Evolutionary conservation across 2,888 invertebrate species (phyloP), one percentile per base, ranked within the genome.

Genomic region (Agapetus fuscipes): DNA sequence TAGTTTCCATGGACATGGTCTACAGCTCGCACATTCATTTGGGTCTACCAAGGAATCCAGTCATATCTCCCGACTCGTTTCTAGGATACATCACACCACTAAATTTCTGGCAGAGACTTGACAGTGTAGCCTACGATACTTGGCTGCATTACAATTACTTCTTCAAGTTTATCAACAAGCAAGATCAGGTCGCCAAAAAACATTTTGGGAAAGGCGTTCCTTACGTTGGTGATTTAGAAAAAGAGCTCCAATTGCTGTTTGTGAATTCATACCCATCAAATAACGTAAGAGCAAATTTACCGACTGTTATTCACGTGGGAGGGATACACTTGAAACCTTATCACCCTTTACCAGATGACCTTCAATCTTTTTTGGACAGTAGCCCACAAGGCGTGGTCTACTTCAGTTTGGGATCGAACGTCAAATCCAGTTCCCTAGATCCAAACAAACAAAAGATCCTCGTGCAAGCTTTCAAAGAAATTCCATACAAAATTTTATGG

Each of bases 31-130:
- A 71, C 40, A 67, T 69, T 53, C 59, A 66, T 0, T 64, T 74
- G 42, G 74, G 73, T 5, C 67, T 64, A 50, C 68, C 73, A 0
- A 60, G 59, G 3, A 69, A 75, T 55, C 72, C 73, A 0, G 52
- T 65, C 9, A 50, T 66, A 11, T 73, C 70, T 52, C 69, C 71
- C 14, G 71, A 71, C 50, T 60, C 66, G 1, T 62, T 71, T 43
- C 54, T 66, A 28, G 54, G 69, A 3, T 61, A 62, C 43, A 59
- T 59, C 39, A 56, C 60, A 32, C 59, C 66, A 44, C 49, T 70
- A 40, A 66, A 56, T n/a, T 53, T 62, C 25, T 65, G 64, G 24
- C 59, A 64, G 45, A 46, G 57, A 33, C 34, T 55, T n/a, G 24
- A 42, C n/a, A 16, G 35, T 7, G 24, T 43, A 11, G 38, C 35